Percentiles rank a stretch among this genome's conserved stretches.
phyloP scores from a whole-genome alignment of 2,797 vertebrate species.

The Aphelocoma californica region DNA sequence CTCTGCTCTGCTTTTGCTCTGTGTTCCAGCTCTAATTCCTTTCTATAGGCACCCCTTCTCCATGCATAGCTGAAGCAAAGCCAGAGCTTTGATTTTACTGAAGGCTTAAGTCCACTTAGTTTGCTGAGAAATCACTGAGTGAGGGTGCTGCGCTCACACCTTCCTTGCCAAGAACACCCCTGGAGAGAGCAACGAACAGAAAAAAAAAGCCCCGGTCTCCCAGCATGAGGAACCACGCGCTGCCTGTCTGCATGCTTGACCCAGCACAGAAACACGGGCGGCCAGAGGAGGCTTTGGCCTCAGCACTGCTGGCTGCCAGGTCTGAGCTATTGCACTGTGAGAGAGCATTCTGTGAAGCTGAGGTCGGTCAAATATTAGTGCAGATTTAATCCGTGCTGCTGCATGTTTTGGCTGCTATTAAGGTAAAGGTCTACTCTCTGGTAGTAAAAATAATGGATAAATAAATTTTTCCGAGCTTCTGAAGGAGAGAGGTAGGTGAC shows the following conservation, averaged over 20 bases:
- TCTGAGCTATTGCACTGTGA: not conserved
- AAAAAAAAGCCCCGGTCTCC: not conserved
- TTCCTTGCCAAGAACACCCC: not conserved
- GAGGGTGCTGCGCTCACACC: accelerated
- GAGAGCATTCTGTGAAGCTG: not conserved
- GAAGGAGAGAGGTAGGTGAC: not conserved
- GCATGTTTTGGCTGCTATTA: not conserved
- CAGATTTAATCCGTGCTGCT: accelerated
- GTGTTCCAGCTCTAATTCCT: constrained; percentile 37
- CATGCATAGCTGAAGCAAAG: not conserved
- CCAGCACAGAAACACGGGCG: not conserved
- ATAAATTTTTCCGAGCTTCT: not conserved
- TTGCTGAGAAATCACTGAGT: not conserved
- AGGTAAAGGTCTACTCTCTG: not conserved
- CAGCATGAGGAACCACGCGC: not conserved
- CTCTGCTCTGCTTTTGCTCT: not conserved
- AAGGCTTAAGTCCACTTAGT: not conserved
- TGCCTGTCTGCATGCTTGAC: not conserved
- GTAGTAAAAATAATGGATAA: not conserved
- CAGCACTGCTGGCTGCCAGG: not conserved
- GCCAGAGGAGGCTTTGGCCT: not conserved
- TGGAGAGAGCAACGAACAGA: not conserved
- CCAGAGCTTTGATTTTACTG: not conserved
- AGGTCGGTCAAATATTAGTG: not conserved
- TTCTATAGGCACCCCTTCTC: not conserved